Percentiles rank a stretch among this genome's conserved stretches.
phyloP scores from a whole-genome alignment of 1,140 invertebrate species.

The Apis florea region DNA sequence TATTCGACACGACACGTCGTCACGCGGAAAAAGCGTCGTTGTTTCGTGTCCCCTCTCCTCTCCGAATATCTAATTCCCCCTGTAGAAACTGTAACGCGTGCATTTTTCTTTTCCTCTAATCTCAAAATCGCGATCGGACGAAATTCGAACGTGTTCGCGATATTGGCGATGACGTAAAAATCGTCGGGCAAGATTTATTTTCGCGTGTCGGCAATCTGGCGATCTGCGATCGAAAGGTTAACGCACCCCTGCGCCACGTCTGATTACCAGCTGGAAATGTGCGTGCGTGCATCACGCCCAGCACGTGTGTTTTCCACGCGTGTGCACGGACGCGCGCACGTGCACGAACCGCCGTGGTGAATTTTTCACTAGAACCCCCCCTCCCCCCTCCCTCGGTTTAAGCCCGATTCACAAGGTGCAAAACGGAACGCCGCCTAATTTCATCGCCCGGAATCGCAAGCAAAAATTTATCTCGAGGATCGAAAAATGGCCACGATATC shows the following conservation, averaged over 20 bases:
- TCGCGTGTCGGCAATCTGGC: slow-evolving; percentile 48
- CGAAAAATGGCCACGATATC: not conserved
- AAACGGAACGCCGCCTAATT: slow-evolving; percentile 5
- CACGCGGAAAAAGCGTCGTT: slow-evolving; percentile 6
- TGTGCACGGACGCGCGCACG: slow-evolving; percentile 47
- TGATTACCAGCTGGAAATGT: slow-evolving; percentile 60
- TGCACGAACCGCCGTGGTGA: slow-evolving; percentile 33
- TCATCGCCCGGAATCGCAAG: not conserved
- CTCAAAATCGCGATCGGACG: not conserved
- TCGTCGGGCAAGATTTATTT: slow-evolving; percentile 48
- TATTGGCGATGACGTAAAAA: slow-evolving; percentile 33
- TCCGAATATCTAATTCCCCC: slow-evolving; percentile 17
- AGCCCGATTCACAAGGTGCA: slow-evolving; percentile 34
- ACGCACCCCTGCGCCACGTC: slow-evolving; percentile 54
- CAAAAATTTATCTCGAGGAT: not conserved
- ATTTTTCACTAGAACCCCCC: slow-evolving; percentile 63
- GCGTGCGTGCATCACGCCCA: slow-evolving; percentile 56
- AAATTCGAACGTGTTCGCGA: not conserved
- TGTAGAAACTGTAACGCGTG: not conserved
- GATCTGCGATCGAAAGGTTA: slow-evolving; percentile 64
- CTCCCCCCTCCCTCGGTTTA: no score
- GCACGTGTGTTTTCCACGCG: slow-evolving; percentile 61
- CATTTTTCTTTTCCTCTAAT: not conserved
- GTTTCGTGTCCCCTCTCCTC: slow-evolving; percentile 7
- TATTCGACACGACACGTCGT: slow-evolving; percentile 13